These are phyloP conservation scores for Pogonocichla stellata DNA, from an alignment of 2,113 vertebrate genomes.

Conservation along the genomic window DNA sequence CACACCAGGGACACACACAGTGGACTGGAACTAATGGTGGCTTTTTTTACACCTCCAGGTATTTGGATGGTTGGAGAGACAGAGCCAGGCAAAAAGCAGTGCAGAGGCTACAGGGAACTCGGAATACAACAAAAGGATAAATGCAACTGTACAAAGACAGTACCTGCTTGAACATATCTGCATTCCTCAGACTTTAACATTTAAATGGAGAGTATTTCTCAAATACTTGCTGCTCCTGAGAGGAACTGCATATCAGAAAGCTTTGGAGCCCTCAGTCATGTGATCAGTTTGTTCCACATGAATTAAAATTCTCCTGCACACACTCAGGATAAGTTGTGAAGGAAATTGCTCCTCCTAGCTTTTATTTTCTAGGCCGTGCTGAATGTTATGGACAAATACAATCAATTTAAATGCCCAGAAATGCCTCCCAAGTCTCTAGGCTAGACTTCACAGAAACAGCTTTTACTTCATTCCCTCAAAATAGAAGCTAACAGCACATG, in stretches of 20 bases:
- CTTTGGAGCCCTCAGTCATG: neutral
- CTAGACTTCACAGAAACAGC: neutral
- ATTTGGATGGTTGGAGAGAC: neutral
- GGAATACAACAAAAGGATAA: neutral
- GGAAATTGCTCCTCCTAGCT: neutral
- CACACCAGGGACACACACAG: accelerated
- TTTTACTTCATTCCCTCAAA: neutral
- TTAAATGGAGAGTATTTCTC: neutral
- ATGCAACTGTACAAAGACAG: neutral
- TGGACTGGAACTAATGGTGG: neutral
- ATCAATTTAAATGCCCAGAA: neutral
- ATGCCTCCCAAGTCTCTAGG: neutral
- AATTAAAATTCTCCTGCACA: neutral
- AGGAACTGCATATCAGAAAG: neutral
- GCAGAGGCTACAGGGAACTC: neutral
- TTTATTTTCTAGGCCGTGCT: neutral
- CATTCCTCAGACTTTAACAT: neutral
- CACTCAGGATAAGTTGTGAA: neutral
- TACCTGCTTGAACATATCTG: neutral
- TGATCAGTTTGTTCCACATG: neutral
- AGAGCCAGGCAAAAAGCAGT: neutral
- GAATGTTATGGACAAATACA: neutral
- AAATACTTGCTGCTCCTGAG: neutral
- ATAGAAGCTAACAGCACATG: neutral
- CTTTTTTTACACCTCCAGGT: neutral